These are phyloP conservation scores for Andrena cerasifolii DNA, from an alignment of 1,140 invertebrate genomes.

Conservation along the genomic window DNA sequence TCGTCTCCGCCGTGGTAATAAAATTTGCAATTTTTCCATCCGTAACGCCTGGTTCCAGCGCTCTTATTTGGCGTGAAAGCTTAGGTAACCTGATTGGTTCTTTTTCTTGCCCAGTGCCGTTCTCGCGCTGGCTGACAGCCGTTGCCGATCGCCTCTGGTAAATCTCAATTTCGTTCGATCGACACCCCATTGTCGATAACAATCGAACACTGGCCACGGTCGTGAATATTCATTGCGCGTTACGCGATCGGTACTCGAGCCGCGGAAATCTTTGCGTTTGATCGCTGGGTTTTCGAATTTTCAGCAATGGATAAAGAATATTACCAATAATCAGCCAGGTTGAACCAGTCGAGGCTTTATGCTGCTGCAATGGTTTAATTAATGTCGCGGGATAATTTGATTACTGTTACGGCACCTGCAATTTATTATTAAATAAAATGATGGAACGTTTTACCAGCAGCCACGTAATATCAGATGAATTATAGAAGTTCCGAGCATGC, in stretches of 20 bases:
- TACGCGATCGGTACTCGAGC: background rate
- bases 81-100: slow-evolving; percentile 22
- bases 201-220: background rate
- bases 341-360: no score
- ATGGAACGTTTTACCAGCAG: no score
- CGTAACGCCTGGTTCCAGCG: background rate
- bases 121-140: slow-evolving; percentile 5
- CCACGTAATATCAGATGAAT: no score
- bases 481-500: no score
- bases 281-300: background rate
- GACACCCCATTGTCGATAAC: background rate
- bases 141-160: background rate
- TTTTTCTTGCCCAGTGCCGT: background rate
- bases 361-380: background rate
- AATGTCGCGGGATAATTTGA: slow-evolving; percentile 1
- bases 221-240: background rate
- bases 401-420: no score
- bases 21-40: slow-evolving; percentile 46
- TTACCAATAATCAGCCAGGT: no score
- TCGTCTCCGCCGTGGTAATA: slow-evolving; percentile 5
- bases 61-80: slow-evolving; percentile 58
- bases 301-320: background rate
- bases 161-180: background rate
- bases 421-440: no score
- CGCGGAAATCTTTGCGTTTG: no score